These are phyloP conservation scores for Lasaia peninsularis DNA, from an alignment of 1,140 invertebrate genomes.

Conservation along the genomic window DNA sequence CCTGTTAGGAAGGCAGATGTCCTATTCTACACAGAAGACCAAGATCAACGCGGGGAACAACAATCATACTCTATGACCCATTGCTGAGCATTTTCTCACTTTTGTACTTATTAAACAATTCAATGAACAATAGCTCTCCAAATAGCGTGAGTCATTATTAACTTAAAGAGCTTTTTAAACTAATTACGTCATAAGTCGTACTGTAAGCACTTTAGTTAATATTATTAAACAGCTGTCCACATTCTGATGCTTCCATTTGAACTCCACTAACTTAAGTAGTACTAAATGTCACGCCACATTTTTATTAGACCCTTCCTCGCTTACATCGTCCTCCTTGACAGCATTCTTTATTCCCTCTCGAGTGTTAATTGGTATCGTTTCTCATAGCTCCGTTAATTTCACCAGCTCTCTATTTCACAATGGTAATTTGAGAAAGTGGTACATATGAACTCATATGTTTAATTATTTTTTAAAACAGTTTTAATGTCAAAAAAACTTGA, in stretches of 20 bases:
- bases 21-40: no score
- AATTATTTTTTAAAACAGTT: no score
- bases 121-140: background rate
- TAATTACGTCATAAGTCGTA: conserved; percentile 32
- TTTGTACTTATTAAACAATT: background rate
- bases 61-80: no score
- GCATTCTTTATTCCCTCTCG: conserved; percentile 43
- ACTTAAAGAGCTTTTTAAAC: conserved; percentile 9
- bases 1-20: no score
- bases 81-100: no score
- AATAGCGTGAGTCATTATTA: background rate
- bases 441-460: background rate
- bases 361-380: conserved; percentile 57
- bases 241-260: conserved; percentile 50
- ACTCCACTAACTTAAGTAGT: conserved; percentile 49
- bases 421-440: conserved; percentile 15
- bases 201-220: conserved; percentile 45
- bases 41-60: no score
- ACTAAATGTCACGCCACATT: conserved; percentile 60
- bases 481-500: background rate
- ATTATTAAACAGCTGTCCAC: conserved; percentile 51
- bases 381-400: conserved; percentile 50
- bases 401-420: conserved; percentile 27
- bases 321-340: conserved; percentile 36
- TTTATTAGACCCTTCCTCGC: conserved; percentile 47